phyloP scores from a whole-genome alignment of 1,140 invertebrate species.

The Cyrtorhinus lividipennis region DNA sequence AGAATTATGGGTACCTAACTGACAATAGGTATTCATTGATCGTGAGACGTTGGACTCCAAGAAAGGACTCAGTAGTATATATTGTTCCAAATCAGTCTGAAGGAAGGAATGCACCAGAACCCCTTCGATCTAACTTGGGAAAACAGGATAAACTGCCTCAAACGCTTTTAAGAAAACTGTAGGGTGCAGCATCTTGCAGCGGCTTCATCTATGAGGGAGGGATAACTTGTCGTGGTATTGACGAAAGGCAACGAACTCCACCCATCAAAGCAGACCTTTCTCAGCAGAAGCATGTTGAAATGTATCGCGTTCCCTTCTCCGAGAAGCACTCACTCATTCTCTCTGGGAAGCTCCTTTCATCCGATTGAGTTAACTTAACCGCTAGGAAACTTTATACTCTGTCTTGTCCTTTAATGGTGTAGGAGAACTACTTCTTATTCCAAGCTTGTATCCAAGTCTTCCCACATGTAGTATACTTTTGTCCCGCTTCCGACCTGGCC shows the following conservation, averaged over 20 bases:
- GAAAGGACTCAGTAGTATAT: too few relatives aligned
- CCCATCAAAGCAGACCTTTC: background rate
- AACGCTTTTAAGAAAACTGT: too few relatives aligned
- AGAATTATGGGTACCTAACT: too few relatives aligned
- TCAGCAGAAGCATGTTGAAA: background rate
- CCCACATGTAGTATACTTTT: constrained; percentile 1
- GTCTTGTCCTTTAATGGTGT: background rate
- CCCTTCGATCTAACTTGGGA: too few relatives aligned
- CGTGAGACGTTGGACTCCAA: too few relatives aligned
- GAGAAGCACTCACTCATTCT: background rate
- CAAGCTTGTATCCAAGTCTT: background rate
- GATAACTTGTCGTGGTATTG: too few relatives aligned
- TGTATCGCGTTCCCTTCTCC: background rate
- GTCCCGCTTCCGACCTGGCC: background rate
- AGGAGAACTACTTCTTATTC: constrained; percentile 6
- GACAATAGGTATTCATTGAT: too few relatives aligned
- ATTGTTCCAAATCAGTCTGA: too few relatives aligned
- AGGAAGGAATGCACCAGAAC: too few relatives aligned
- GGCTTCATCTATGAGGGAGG: too few relatives aligned
- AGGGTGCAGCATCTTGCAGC: too few relatives aligned
- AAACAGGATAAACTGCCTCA: too few relatives aligned
- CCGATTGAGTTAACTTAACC: constrained; percentile 6
- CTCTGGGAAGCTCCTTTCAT: constrained; percentile 2
- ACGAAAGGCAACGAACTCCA: background rate
- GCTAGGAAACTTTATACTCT: constrained; percentile 1